Evolutionary conservation across 2,888 invertebrate genomes (phyloP), one percentile per base, ranked within the genome.

Genomic region (Noctua janthina): DNA sequence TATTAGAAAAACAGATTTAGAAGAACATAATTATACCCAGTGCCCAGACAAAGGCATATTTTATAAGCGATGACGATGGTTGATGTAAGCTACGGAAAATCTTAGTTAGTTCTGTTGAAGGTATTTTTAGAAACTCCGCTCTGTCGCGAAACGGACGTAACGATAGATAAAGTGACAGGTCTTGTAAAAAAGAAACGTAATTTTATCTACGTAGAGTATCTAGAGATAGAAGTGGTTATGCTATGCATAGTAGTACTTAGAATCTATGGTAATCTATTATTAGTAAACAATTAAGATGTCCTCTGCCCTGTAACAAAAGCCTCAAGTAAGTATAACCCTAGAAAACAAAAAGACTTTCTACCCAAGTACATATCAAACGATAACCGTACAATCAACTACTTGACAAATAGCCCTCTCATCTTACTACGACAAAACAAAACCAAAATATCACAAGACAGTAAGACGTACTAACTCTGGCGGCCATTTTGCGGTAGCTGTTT

Each of bases 401-500:
- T 79, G 5, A 74, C 66, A 35, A 81, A 68, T 51, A 85, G 20
- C 13, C 29, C n/a, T 59, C 46, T 74, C n/a, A 56, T 35, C 49
- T 76, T 69, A 74, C 49, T 43, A 0, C 29, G 17, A 54, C 15
- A 69, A 67, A 79, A 74, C 4, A 67, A 74, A 86, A 68, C 29
- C 29, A 76, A 71, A 78, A 85, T 59, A 76, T n/a, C 17, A 35
- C 35, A 73, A 62, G 68, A 81, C 66, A 71, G 77, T 80, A 73
- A 83, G 78, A 84, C 46, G 54, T 68, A 80, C 80, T 78, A 59
- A 74, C 66, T 46, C 74, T 68, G 54, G 35, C 79, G 69, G 74
- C 76, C 84, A 88, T 88, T 84, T 82, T 78, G 74, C 70, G 82
- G 92, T 88, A 91, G 92, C 90, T 66, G 87, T 79, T 81, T 88